Conservation (phyloP, 2,113 vertebrate species). For the Gnathonemus longibarbis region DNA sequence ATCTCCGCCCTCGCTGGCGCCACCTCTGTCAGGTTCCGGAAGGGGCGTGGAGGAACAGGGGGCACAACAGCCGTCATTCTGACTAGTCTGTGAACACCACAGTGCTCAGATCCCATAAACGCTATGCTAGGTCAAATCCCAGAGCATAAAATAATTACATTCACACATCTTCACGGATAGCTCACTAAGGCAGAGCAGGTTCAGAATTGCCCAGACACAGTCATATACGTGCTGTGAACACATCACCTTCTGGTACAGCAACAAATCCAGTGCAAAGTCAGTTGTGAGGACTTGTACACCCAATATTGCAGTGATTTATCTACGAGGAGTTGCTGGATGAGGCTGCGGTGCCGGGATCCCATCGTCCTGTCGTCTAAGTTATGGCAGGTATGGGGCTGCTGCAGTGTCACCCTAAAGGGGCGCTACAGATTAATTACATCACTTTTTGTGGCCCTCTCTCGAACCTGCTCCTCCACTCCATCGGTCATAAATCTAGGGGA, state of each 20-base stretch:
- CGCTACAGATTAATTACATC: background rate
- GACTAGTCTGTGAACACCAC: background rate
- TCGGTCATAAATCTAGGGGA: background rate
- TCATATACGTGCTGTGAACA: background rate
- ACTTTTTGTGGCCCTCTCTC: background rate
- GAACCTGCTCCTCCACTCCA: background rate
- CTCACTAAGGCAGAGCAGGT: background rate
- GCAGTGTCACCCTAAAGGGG: background rate
- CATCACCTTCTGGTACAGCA: background rate
- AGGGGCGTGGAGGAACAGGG: background rate
- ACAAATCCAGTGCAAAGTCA: background rate
- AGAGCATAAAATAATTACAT: background rate
- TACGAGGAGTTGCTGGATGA: background rate
- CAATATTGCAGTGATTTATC: background rate
- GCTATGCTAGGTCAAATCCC: background rate
- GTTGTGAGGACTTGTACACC: background rate
- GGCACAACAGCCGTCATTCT: background rate
- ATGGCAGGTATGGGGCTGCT: background rate
- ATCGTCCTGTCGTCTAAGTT: background rate
- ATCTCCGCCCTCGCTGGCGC: background rate
- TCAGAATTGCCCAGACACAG: background rate
- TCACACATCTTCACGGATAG: background rate
- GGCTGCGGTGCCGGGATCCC: background rate
- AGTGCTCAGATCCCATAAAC: background rate
- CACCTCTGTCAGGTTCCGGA: background rate